Conservation (phyloP, 1,140 invertebrate genomes). For the Trichonephila clavipes region DNA sequence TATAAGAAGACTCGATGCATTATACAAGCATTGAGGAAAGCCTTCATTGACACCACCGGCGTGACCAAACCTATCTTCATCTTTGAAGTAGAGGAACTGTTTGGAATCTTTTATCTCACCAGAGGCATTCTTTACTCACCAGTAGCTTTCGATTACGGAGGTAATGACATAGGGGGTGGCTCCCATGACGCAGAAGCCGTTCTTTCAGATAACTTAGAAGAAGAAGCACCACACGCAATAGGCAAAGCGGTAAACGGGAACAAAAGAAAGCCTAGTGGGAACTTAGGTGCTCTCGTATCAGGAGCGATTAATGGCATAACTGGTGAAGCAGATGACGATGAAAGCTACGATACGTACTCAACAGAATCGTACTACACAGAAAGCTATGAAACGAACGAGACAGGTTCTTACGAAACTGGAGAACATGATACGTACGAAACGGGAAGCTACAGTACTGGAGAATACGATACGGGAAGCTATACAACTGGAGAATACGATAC, state of each 20-base stretch:
- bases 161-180: not conserved
- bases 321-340: not conserved
- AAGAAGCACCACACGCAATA: not conserved
- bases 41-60: conserved; percentile 13
- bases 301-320: not conserved
- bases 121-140: not conserved
- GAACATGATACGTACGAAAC: not conserved
- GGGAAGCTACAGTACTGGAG: not conserved
- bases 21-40: not conserved
- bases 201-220: not conserved
- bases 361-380: not conserved
- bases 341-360: not conserved
- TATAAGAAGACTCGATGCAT: not conserved
- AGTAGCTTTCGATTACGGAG: not conserved
- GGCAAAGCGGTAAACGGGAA: not conserved
- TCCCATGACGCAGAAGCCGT: not conserved
- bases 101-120: conserved; percentile 16
- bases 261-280: too few relatives aligned
- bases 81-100: conserved; percentile 12
- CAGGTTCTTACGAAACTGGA: not conserved
- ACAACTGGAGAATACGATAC: not conserved
- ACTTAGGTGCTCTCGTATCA: not conserved
- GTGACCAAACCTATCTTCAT: conserved; percentile 25
- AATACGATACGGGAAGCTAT: not conserved
- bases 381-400: not conserved